These are phyloP conservation scores for Latrodectus elegans DNA, from an alignment of 2,888 invertebrate species.

Conservation along the genomic window DNA sequence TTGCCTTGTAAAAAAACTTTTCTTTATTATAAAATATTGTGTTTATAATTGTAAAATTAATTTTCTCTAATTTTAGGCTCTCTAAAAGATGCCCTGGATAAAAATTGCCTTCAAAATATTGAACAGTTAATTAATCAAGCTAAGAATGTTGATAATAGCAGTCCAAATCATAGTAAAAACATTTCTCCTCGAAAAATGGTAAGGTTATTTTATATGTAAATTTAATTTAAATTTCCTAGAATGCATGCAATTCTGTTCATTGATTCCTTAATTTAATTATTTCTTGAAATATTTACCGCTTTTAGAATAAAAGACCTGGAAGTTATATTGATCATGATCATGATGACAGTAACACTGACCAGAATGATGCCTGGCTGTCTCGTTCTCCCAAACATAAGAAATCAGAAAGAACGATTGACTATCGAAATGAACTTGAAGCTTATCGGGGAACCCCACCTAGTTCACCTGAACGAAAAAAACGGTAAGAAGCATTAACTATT, in stretches of 20 bases:
- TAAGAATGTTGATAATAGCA: constrained; percentile 13
- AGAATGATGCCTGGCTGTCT: constrained; percentile 33
- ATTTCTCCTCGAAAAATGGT: constrained; percentile 34
- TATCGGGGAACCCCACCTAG: constrained; percentile 57
- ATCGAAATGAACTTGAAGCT: constrained; percentile 48
- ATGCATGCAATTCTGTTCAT: background rate
- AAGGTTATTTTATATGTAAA: background rate
- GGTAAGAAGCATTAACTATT: constrained; percentile 11
- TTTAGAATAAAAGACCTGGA: constrained; percentile 38
- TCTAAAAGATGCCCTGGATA: constrained; percentile 50
- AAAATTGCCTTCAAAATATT: constrained; percentile 43
- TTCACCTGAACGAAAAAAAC: constrained; percentile 49
- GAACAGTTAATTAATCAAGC: constrained; percentile 37
- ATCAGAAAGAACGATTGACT: constrained; percentile 43
- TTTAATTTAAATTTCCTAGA: background rate
- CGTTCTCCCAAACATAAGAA: constrained; percentile 37
- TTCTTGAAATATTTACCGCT: background rate
- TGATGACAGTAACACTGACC: constrained; percentile 23
- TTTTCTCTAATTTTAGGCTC: constrained; percentile 20
- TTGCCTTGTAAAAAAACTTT: too few species aligned
- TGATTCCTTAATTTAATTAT: background rate
- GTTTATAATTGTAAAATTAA: too few species aligned
- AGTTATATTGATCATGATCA: constrained; percentile 63
- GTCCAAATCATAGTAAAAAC: constrained; percentile 10
- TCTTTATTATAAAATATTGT: too few species aligned